Conservation (phyloP, 2,113 vertebrate genomes). For the Larimichthys polyactis region DNA sequence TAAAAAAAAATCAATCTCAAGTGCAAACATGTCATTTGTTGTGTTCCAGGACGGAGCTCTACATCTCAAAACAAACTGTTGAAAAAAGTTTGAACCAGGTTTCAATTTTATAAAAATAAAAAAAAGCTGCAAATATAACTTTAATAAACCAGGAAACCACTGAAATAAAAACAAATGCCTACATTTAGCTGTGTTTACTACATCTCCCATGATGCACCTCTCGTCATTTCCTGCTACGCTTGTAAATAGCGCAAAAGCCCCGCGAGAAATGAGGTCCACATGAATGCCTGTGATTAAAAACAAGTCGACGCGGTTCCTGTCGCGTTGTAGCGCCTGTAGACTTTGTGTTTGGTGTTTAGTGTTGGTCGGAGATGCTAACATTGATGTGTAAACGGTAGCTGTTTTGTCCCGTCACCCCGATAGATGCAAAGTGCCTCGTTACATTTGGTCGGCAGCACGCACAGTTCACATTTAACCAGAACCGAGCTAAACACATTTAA, state of each 20-base stretch:
- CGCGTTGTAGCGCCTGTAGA: neutral
- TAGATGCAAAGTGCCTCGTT: neutral
- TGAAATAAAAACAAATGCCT: neutral
- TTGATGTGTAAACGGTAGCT: neutral
- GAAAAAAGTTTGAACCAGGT: neutral
- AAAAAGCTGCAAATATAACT: neutral
- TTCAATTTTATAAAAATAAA: neutral
- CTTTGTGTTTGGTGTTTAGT: neutral
- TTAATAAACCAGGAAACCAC: rapidly evolving
- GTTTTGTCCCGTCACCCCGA: neutral
- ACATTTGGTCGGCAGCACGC: constrained; percentile 1
- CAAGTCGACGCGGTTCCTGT: neutral
- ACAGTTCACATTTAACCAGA: neutral
- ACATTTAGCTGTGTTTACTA: constrained; percentile 41
- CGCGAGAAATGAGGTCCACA: neutral
- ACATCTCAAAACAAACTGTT: no score
- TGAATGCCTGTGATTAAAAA: constrained; percentile 59
- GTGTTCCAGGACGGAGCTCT: neutral
- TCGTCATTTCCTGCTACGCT: constrained; percentile 34
- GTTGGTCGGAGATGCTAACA: rapidly evolving
- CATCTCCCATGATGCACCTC: constrained; percentile 72
- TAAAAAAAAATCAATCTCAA: neutral
- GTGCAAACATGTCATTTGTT: neutral
- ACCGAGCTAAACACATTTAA: neutral
- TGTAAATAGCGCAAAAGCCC: constrained; percentile 56